Base-by-base conservation (phyloP, 2,113 vertebrate genomes). In the Urocynchramus pylzowi region DNA sequence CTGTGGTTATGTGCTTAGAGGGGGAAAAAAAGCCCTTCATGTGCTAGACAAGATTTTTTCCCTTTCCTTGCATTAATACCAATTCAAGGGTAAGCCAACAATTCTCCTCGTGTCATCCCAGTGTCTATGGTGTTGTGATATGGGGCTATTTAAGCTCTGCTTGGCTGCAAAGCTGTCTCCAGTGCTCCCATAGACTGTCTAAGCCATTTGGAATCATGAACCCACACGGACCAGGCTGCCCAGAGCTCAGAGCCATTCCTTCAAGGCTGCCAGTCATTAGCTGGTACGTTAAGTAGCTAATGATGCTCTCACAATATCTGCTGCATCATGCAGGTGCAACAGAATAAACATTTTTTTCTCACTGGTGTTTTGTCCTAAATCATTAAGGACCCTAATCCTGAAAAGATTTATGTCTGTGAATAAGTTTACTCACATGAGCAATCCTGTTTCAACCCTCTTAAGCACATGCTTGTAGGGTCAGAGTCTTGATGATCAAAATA, bases 261-360 rank as follows among this genome's bases (percentile, higher is more conserved):
- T 81, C n/a, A 97, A 98, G 96, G 87, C 97, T 67, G 91, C 90
- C 95, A 97, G 96, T 98, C 97, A 97, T 98, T 98, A 98, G 96
- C 94, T 97, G 98, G 80, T 97, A 98, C 98, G 98, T 98, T 98
- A 98, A 98, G 98, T 98, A 97, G 96, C 98, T 98, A 98, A 98
- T 98, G 98, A 97, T 91, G 97, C 98, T 95, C 93, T 97, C 95
- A 97, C 92, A 85, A 35, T 96, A 97, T 97, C 95, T 97, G 96
- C 94, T 96, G 97, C 96, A 97, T 97, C 97, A 97, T 86, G 97
- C 95, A 97, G 96, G 97, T 98, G 97, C 97, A 87, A 76, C 63
- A 95, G 88, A 96, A 95, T 52, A 97, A 97, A 97, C 87, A 91
- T 93, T 97, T 97, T 97, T 95, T 90, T 67, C 89, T 84, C 86